Evolutionary conservation across 1,140 invertebrate species (phyloP).

Genomic region (Drosophila simulans): DNA sequence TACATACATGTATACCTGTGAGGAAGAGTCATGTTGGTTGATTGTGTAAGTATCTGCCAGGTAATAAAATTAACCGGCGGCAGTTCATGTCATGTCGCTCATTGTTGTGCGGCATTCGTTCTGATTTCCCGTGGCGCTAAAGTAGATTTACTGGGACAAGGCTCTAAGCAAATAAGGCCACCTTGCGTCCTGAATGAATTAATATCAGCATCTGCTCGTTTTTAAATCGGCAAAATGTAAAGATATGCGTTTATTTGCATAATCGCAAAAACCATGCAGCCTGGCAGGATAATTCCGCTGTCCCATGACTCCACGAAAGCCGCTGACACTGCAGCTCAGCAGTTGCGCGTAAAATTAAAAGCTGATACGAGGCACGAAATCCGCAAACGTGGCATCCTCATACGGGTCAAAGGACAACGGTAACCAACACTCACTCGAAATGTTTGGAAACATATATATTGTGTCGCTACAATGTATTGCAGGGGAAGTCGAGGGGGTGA

Average conservation of each 20-base stretch:
- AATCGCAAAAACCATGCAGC: constrained; percentile 15
- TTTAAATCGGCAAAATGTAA: constrained; percentile 28
- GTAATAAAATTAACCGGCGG: constrained; percentile 47
- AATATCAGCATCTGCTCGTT: constrained; percentile 21
- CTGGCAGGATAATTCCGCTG: constrained; percentile 44
- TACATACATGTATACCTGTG: not conserved
- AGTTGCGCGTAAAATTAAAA: constrained; percentile 73
- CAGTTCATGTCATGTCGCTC: constrained; percentile 36
- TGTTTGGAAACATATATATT: constrained; percentile 51
- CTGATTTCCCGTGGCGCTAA: constrained; percentile 28
- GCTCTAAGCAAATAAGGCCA: not conserved
- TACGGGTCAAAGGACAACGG: constrained; percentile 35
- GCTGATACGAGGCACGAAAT: constrained; percentile 77
- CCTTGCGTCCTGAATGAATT: constrained; percentile 22
- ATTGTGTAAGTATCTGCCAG: constrained; percentile 18
- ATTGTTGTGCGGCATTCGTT: constrained; percentile 42
- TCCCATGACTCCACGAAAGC: constrained; percentile 50
- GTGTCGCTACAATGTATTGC: constrained; percentile 46
- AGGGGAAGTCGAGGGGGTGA: constrained; percentile 1
- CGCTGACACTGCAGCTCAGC: constrained; percentile 70
- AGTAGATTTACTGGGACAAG: constrained; percentile 46
- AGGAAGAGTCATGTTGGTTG: constrained; percentile 20
- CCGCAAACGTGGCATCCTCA: constrained; percentile 62
- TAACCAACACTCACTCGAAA: constrained; percentile 13
- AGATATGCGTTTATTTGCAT: constrained; percentile 48